Conservation (phyloP, 2,113 vertebrate species). For the Osmerus mordax region DNA sequence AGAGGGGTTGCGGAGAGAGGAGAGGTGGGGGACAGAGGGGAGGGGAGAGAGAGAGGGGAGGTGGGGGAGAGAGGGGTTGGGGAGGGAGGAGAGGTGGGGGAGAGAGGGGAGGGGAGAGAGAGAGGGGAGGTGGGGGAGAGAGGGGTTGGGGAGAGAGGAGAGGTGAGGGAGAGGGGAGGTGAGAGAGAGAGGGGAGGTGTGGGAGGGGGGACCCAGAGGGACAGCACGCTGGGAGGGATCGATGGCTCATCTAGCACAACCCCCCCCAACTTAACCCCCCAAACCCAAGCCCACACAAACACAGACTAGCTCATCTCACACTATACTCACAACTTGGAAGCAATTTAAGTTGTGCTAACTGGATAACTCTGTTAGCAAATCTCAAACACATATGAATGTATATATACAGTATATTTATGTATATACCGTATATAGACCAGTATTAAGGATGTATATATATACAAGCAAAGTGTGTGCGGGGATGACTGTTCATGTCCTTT, state of each 20-base stretch:
- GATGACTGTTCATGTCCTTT: too few species aligned
- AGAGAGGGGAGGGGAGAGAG: slow-evolving; percentile 16
- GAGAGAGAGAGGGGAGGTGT: slow-evolving; percentile 16
- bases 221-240: slow-evolving; percentile 57
- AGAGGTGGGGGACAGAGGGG: slow-evolving; percentile 6
- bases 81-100: not conserved
- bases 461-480: too few species aligned
- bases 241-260: slow-evolving; percentile 67
- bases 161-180: slow-evolving; percentile 30
- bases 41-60: slow-evolving; percentile 13
- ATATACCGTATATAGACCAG: too few species aligned
- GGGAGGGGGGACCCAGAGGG: not conserved
- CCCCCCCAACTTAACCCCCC: slow-evolving; percentile 37
- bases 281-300: slow-evolving; percentile 17
- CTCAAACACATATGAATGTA: too few species aligned
- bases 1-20: slow-evolving; percentile 29
- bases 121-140: slow-evolving; percentile 15
- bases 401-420: too few species aligned
- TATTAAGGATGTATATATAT: too few species aligned
- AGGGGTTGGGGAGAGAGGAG: not conserved
- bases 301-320: slow-evolving; percentile 36
- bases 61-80: slow-evolving; percentile 13
- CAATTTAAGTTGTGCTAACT: too few species aligned
- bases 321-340: slow-evolving; percentile 40
- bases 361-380: too few species aligned